Evolutionary conservation across 2,888 invertebrate genomes (phyloP), one percentile per base, ranked within the genome.

Genomic region (Pantelozetes paolii): DNA sequence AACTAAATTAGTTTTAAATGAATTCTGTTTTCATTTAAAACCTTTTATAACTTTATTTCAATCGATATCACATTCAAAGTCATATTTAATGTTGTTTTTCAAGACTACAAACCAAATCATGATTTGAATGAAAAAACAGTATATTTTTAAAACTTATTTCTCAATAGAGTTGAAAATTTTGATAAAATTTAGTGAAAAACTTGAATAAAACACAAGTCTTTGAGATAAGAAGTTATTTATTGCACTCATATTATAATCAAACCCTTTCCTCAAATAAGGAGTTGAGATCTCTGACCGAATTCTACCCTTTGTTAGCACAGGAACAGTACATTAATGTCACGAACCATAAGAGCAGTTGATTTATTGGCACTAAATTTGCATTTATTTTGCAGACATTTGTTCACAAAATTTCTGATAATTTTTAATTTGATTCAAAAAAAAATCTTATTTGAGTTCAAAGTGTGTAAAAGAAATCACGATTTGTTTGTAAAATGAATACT

Each of bases 271-370:
- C 9, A 9, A 23, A 26, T 23, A 6, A 9, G 26, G 26, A 6
- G 26, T 26, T 11, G 11, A 20, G 54, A 26, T 26, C 54, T 54
- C 11, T 54, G 54, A 54, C 54, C 54, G 54, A 54, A 54, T 26
- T 54, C 15, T 15, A 26, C 28, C 28, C 11, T 62, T 62, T 62
- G 62, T 28, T 32, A 18, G n/a, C 15, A 42, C 18, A 18, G 11
- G 26, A 54, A 23, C 54, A 13, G 20, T 40, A 42, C 42, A 67
- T 67, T 36, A 67, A 67, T 67, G 67, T 67, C 67, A 67, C 67
- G 62, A 62, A 62, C 62, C 32, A 62, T 36, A 32, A 13, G 36
- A 8, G 13, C 32, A n/a, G 32, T 30, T 67, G 67, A 67, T 67
- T 67, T 42, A 67, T 67, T 42, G n/a, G 23, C 67, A 23, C 40